Percentiles rank a stretch among this genome's conserved stretches.
phyloP scores from a whole-genome alignment of 1,140 invertebrate species.

The Lethrus apterus region DNA sequence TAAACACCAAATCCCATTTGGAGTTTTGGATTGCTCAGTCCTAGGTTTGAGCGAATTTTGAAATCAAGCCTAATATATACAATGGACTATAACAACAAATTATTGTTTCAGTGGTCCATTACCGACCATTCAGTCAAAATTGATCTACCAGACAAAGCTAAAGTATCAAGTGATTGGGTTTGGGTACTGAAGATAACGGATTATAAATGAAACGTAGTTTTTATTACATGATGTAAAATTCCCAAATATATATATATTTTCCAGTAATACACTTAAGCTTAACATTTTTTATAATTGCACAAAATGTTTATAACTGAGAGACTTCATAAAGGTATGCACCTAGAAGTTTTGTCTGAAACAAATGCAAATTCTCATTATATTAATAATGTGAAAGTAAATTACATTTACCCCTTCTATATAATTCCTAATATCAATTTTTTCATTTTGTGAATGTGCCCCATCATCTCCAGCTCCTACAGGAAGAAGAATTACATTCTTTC shows the following conservation, averaged over 20 bases:
- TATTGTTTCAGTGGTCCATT: conserved; percentile 45
- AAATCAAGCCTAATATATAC: no score
- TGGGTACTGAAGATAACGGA: conserved; percentile 21
- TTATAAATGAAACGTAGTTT: not conserved
- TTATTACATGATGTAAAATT: no score
- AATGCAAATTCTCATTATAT: conserved; percentile 36
- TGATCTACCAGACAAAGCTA: conserved; percentile 31
- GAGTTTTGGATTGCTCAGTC: no score
- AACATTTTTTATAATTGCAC: not conserved
- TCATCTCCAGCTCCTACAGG: conserved; percentile 90
- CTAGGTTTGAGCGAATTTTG: no score
- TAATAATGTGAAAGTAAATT: not conserved
- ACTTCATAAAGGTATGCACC: conserved; percentile 79
- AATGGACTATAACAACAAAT: no score
- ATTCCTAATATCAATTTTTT: conserved; percentile 87
- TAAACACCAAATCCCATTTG: no score
- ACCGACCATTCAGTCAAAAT: conserved; percentile 23
- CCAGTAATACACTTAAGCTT: not conserved
- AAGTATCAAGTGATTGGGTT: conserved; percentile 30
- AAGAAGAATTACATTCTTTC: conserved; percentile 86
- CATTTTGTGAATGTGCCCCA: conserved; percentile 97
- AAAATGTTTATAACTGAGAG: conserved; percentile 44
- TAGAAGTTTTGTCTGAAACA: conserved; percentile 73
- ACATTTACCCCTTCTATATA: conserved; percentile 87
- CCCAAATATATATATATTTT: not conserved